Evolutionary conservation across 2,888 invertebrate species (phyloP).

Genomic region (Ophonus ardosiacus): DNA sequence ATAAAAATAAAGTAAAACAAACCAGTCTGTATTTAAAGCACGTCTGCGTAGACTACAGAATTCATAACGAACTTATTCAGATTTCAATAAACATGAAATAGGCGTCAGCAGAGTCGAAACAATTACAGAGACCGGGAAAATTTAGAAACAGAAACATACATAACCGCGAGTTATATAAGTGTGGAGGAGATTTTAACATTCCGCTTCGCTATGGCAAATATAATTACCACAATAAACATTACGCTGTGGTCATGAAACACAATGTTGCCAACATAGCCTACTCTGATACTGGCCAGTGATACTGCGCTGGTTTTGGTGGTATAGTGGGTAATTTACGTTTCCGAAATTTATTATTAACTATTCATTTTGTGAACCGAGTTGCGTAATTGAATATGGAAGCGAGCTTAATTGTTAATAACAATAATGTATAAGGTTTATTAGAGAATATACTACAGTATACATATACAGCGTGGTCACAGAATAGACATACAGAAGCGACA

Average conservation of each 20-base stretch:
- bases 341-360: constrained; percentile 19
- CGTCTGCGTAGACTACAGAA: constrained; percentile 8
- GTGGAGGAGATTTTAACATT: constrained; percentile 42
- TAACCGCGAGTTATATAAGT: constrained; percentile 28
- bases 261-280: neutral
- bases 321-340: constrained; percentile 28
- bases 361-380: constrained; percentile 14
- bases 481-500: too few relatives aligned
- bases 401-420: neutral
- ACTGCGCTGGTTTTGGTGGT: constrained; percentile 6
- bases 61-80: constrained; percentile 43
- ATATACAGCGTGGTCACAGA: too few relatives aligned
- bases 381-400: constrained; percentile 9
- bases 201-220: constrained; percentile 19
- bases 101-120: constrained; percentile 5
- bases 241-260: constrained; percentile 19
- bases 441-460: too few relatives aligned
- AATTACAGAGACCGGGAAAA: constrained; percentile 34
- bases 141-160: constrained; percentile 30
- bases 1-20: constrained; percentile 40
- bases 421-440: too few relatives aligned
- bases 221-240: constrained; percentile 50
- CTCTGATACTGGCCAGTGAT: constrained; percentile 20
- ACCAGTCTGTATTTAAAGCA: neutral
- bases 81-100: constrained; percentile 37